phyloP scores from a whole-genome alignment of 2,888 invertebrate species.

The Diadromus collaris region DNA sequence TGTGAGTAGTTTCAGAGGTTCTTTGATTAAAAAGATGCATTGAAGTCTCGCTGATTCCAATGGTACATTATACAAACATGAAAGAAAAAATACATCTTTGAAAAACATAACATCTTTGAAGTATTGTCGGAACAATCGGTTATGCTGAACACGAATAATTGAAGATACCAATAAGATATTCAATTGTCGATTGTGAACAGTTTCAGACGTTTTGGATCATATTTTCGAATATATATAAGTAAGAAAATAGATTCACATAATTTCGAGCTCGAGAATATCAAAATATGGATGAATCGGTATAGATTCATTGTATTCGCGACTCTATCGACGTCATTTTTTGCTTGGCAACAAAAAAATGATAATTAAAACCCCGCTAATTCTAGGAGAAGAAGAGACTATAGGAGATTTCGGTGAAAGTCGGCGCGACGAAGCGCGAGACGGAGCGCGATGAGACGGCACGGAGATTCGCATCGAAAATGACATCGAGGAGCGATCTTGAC shows the following conservation, averaged over 20 bases:
- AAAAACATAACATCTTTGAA: no score
- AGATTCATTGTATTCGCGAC: background rate
- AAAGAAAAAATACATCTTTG: no score
- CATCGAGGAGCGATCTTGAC: background rate
- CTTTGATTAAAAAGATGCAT: no score
- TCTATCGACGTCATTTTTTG: background rate
- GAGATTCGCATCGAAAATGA: background rate
- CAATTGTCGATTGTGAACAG: no score
- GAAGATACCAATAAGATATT: no score
- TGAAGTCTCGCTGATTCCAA: no score
- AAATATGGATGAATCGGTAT: background rate
- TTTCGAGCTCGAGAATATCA: background rate
- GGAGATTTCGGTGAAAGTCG: background rate
- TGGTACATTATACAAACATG: no score
- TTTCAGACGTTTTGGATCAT: background rate
- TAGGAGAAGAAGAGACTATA: background rate
- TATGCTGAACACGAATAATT: no score
- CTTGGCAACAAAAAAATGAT: background rate
- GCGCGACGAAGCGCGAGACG: background rate
- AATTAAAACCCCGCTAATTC: background rate
- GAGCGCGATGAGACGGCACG: background rate
- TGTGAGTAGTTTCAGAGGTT: no score
- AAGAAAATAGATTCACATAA: background rate
- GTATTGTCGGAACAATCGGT: no score
- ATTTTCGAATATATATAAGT: background rate